Evolutionary conservation across 2,797 vertebrate genomes (phyloP), one percentile per base, ranked within the genome.

Genomic region (Mareca penelope): DNA sequence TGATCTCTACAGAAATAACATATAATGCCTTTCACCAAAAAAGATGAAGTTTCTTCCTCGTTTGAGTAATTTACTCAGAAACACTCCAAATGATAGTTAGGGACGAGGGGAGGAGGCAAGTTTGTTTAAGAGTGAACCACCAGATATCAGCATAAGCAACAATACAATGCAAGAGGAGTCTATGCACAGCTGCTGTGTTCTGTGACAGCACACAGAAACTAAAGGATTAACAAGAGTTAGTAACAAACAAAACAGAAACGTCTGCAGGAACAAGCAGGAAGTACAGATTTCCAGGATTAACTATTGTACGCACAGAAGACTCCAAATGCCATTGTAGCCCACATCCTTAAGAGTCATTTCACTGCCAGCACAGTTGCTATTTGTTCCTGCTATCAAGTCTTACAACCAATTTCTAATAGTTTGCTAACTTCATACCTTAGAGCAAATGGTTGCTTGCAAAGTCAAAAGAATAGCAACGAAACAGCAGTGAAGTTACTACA

Each of bases 51-150:
- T 65, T 26, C 42, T 53, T 91, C 81, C 40, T 53, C 44, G 4
- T 44, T 81, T 68, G 60, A 90, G 53, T 86, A 90, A 86, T 73
- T 87, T 7, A 87, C 40, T 87, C 46, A 82, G 40, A 84, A 95
- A 63, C 24, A 72, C 13, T 56, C 18, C 26, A 76, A 39, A 31
- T 15, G 12, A 29, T 15, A 29, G 64, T 48, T 37, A 68, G 21
- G 9, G 10, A 7, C 39, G 24, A 31, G n/a, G 81, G 33, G 23
- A 73, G 22, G 9, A 8, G 5, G 15, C 2, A 16, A 57, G 44
- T 75, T 59, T 80, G 48, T 57, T n/a, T 48, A 35, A 24, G 56
- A 83, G 26, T 13, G 12, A 89, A 46, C 26, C 28, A 78, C n/a
- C 18, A 71, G 13, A 7, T 31, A 63, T 1, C 65, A 90, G n/a